Percentiles rank a stretch among this genome's conserved stretches.
Conservation (phyloP, 2,888 invertebrate species). For the Girardia tigrina region DNA sequence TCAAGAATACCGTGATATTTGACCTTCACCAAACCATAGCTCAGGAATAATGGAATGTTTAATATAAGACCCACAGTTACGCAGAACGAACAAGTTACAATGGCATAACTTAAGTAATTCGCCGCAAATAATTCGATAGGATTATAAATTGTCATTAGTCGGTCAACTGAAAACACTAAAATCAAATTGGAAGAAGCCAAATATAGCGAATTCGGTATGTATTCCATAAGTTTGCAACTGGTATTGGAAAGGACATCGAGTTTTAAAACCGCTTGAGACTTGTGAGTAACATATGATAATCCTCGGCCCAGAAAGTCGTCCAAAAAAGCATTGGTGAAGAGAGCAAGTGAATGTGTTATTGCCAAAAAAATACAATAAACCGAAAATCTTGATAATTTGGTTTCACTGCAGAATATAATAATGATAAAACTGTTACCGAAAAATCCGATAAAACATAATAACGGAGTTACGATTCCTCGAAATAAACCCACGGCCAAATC, state of each 20-base stretch:
- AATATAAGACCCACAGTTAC: neutral
- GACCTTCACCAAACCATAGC: conserved; percentile 12
- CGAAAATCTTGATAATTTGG: conserved; percentile 32
- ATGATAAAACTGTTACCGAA: conserved; percentile 34
- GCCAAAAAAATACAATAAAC: conserved; percentile 36
- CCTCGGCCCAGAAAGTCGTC: conserved; percentile 37
- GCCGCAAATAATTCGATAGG: conserved; percentile 35
- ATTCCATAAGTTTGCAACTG: conserved; percentile 37
- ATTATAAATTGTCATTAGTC: conserved; percentile 34
- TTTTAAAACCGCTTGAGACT: conserved; percentile 14
- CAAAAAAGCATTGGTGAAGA: conserved; percentile 35
- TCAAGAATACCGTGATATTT: conserved; percentile 13
- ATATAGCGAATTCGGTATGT: conserved; percentile 35
- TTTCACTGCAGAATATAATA: conserved; percentile 21
- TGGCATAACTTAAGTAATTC: conserved; percentile 16
- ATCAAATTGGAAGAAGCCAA: conserved; percentile 36
- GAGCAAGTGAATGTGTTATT: conserved; percentile 33
- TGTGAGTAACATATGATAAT: conserved; percentile 32
- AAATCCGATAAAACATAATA: conserved; percentile 31
- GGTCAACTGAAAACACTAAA: conserved; percentile 30
- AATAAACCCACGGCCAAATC: neutral
- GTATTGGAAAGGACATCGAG: conserved; percentile 31
- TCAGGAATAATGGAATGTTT: conserved; percentile 30
- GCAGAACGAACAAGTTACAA: neutral
- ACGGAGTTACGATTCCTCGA: conserved; percentile 23